Evolutionary conservation across 2,888 invertebrate genomes (phyloP).

Genomic region (Erebia aethiops): DNA sequence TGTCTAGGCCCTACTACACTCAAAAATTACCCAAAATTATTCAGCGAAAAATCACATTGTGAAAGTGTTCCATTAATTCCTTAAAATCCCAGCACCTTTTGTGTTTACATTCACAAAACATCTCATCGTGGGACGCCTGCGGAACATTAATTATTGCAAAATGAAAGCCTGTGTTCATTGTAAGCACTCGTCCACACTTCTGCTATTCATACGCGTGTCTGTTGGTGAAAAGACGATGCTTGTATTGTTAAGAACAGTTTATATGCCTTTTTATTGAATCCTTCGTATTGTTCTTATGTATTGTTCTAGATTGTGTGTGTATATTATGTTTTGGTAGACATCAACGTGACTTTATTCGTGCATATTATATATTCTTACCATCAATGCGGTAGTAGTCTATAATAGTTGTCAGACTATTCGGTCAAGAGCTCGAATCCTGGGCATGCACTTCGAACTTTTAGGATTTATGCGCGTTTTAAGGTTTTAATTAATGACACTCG

Average conservation of each 20-base stretch:
- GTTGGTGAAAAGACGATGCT: neutral
- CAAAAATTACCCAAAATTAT: neutral
- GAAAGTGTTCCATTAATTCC: conserved; percentile 19
- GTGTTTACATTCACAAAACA: conserved; percentile 16
- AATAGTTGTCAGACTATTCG: too few species aligned
- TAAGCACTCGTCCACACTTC: conserved; percentile 11
- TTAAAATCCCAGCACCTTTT: conserved; percentile 4
- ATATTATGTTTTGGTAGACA: neutral
- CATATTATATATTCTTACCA: too few species aligned
- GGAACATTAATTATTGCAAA: conserved; percentile 19
- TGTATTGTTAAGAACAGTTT: conserved; percentile 9
- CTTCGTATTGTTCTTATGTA: too few species aligned
- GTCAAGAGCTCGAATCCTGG: too few species aligned
- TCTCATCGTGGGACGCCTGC: conserved; percentile 8
- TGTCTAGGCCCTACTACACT: neutral
- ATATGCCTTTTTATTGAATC: neutral
- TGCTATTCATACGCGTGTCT: conserved; percentile 7
- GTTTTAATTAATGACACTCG: too few species aligned
- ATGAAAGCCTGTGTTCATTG: conserved; percentile 5
- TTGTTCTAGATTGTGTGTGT: neutral
- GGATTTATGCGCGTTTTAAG: too few species aligned
- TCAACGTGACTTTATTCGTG: too few species aligned
- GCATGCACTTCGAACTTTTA: too few species aligned
- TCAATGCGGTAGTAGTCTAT: too few species aligned
- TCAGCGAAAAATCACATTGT: conserved; percentile 14